Evolutionary conservation across 2,888 invertebrate genomes (phyloP), one percentile per base, ranked within the genome.

Genomic region (Standfussiana lucernea): DNA sequence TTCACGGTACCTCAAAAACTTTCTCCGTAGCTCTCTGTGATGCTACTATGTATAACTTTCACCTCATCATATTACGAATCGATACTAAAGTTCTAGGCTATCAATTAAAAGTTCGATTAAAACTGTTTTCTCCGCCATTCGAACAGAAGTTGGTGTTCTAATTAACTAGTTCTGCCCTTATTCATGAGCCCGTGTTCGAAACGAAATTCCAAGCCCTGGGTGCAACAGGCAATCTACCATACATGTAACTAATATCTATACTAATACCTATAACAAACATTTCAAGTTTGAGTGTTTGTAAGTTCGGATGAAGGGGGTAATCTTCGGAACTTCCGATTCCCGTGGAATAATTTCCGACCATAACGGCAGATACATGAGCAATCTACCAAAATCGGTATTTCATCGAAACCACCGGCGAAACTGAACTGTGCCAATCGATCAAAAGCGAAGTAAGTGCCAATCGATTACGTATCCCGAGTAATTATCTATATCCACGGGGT

Each of bases 401-500:
- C 28, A 35, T 35, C 4, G 6, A 7, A 3, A 28, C 15, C 32
- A n/a, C 35, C 40, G 21, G 11, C 45, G 18, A 62, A 71, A 79
- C 53, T 45, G 3, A 71, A 79, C 53, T 45, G 3, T 53, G 24
- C 37, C 66, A 50, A 53, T 61, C 59, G 50, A 62, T 67, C 56
- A 56, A 35, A 72, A 40, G 1, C 21, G 32, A 76, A 45, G 10
- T 59, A n/a, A 59, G 59, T 37, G 18, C n/a, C 10, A 32, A 70
- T 75, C 69, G 75, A 74, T 75, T 69, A 74, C 42, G 53, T 80
- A 28, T 35, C 37, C 8, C 69, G 35, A 80, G 69, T 70, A 80
- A 80, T 80, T 59, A 80, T 24, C 18, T 42, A 37, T 70, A 80
- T 75, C 69, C 80, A 59, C 65, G 32, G 66, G 59, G 61, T 61